These are phyloP conservation scores for Tragelaphus eurycerus DNA, from an alignment of 2,797 vertebrate species.

Conservation along the genomic window DNA sequence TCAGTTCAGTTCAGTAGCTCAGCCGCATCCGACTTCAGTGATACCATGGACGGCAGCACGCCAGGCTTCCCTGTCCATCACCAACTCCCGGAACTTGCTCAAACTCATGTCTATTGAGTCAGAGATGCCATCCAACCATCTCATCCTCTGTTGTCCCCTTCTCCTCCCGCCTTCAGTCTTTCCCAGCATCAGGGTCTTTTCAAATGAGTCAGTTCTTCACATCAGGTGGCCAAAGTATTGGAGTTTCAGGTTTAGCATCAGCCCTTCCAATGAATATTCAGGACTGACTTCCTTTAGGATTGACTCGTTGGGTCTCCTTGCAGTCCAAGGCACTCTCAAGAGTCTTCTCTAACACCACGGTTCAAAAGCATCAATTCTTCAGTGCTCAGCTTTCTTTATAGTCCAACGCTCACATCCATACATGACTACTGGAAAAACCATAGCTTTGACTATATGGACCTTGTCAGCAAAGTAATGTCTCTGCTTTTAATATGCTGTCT, in stretches of 20 bases:
- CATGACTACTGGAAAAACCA: background rate
- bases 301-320: background rate
- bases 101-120: background rate
- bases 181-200: background rate
- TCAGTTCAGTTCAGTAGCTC: background rate
- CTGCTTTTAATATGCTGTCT: background rate
- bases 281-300: background rate
- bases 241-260: background rate
- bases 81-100: background rate
- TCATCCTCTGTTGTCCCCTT: background rate
- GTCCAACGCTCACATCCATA: background rate
- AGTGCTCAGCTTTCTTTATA: background rate
- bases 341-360: background rate
- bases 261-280: background rate
- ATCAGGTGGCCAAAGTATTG: background rate
- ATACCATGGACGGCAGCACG: background rate
- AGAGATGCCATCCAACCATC: background rate
- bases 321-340: background rate
- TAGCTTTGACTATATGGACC: background rate
- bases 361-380: background rate
- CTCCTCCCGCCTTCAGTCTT: background rate
- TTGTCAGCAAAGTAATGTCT: background rate
- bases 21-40: background rate
- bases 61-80: background rate
- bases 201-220: background rate